phyloP scores from a whole-genome alignment of 2,113 vertebrate genomes.

The Otus sunia region DNA sequence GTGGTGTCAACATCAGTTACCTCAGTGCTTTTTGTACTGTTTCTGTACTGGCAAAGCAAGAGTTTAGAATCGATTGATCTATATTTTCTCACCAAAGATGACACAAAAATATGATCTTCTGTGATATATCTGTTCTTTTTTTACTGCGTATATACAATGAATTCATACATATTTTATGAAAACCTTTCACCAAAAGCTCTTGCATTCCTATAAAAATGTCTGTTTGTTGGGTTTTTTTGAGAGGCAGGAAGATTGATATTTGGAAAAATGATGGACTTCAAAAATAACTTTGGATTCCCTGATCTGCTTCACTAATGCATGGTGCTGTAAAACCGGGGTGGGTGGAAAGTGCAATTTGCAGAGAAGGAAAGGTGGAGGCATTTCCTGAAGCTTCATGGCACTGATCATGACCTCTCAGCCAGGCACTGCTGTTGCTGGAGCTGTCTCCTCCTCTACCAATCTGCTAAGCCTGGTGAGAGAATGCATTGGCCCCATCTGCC shows the following conservation, averaged over 20 bases:
- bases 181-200: constrained; percentile 13
- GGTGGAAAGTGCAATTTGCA: not conserved
- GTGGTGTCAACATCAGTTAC: constrained; percentile 8
- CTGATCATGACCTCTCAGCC: not conserved
- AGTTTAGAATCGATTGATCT: constrained; percentile 15
- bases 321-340: not conserved
- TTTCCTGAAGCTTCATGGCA: not conserved
- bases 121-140: constrained; percentile 20
- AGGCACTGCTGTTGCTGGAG: not conserved
- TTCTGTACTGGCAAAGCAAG: not conserved
- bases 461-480: not conserved
- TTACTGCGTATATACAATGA: not conserved
- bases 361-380: not conserved
- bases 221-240: not conserved
- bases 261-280: not conserved
- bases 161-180: constrained; percentile 56
- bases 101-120: constrained; percentile 19
- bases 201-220: not conserved
- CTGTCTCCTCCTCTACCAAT: not conserved
- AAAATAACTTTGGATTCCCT: not conserved
- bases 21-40: not conserved
- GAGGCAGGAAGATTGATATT: not conserved
- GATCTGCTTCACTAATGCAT: not conserved
- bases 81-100: constrained; percentile 22
- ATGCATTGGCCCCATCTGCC: not conserved